phyloP scores from a whole-genome alignment of 2,797 vertebrate species.

The Micromesistius poutassou region DNA sequence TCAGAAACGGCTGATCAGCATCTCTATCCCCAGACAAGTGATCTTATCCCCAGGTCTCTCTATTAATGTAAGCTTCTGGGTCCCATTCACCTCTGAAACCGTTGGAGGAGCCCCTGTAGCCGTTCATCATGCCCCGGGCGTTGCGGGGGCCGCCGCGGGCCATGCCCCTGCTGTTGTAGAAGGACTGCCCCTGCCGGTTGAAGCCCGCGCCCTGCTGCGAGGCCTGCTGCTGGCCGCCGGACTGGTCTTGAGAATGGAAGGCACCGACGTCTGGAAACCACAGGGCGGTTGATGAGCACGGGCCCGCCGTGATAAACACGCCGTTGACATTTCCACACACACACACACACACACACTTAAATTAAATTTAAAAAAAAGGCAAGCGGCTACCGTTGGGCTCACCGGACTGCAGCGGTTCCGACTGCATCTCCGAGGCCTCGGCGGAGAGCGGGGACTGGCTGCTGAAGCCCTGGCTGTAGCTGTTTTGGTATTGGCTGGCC shows the following conservation, averaged over 20 bases:
- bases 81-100: constrained; percentile 85
- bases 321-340: neutral
- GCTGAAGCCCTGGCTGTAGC: constrained; percentile 90
- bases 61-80: neutral
- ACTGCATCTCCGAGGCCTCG: constrained; percentile 89
- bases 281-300: neutral
- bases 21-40: neutral
- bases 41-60: neutral
- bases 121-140: constrained; percentile 89
- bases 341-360: neutral
- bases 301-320: neutral
- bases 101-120: constrained; percentile 92
- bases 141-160: constrained; percentile 89
- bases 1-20: neutral
- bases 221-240: constrained; percentile 70
- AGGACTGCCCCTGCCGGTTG: constrained; percentile 85
- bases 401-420: constrained; percentile 94
- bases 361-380: neutral
- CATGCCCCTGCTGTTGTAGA: constrained; percentile 92
- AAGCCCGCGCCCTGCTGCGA: constrained; percentile 85
- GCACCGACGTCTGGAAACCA: constrained; percentile 80
- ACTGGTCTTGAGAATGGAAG: constrained; percentile 91
- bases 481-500: constrained; percentile 87
- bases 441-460: constrained; percentile 84
- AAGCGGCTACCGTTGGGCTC: constrained; percentile 38